Evolutionary conservation across 2,113 vertebrate species (phyloP).

Genomic region (Lathamus discolor): DNA sequence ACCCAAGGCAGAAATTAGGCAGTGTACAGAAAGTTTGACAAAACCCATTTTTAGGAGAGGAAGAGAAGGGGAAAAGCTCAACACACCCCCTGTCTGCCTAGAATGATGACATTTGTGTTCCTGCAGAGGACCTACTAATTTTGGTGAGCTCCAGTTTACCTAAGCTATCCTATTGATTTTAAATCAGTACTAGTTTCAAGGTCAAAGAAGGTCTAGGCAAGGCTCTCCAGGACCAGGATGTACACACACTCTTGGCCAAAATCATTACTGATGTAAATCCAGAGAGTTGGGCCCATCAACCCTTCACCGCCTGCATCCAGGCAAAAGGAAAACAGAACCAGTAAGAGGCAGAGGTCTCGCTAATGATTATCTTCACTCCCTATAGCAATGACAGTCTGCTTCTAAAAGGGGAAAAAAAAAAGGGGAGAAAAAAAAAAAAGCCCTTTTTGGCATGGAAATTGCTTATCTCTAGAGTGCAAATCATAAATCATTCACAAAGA

Average conservation of each 20-base stretch:
- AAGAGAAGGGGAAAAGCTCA: neutral
- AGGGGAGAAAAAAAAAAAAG: neutral
- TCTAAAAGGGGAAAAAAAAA: neutral
- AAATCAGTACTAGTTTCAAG: slow-evolving; percentile 13
- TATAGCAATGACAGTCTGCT: neutral
- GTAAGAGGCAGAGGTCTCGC: neutral
- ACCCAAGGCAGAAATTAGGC: neutral
- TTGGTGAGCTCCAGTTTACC: neutral
- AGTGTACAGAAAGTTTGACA: neutral
- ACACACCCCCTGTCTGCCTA: neutral
- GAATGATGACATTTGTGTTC: neutral
- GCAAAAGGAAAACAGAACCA: neutral
- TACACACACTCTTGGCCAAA: neutral
- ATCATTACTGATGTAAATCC: slow-evolving; percentile 6
- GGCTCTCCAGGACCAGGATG: neutral
- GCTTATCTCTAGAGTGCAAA: slow-evolving; percentile 68
- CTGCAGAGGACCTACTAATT: neutral
- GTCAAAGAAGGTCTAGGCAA: neutral
- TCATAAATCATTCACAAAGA: slow-evolving; percentile 73
- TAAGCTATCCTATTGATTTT: neutral
- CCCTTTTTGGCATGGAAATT: slow-evolving; percentile 62
- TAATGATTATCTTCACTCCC: neutral
- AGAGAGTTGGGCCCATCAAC: neutral
- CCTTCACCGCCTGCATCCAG: neutral
- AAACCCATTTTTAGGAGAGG: neutral